Evolutionary conservation across 2,113 vertebrate genomes (phyloP), one percentile per base, ranked within the genome.

Genomic region (Chloroceryle aenea): DNA sequence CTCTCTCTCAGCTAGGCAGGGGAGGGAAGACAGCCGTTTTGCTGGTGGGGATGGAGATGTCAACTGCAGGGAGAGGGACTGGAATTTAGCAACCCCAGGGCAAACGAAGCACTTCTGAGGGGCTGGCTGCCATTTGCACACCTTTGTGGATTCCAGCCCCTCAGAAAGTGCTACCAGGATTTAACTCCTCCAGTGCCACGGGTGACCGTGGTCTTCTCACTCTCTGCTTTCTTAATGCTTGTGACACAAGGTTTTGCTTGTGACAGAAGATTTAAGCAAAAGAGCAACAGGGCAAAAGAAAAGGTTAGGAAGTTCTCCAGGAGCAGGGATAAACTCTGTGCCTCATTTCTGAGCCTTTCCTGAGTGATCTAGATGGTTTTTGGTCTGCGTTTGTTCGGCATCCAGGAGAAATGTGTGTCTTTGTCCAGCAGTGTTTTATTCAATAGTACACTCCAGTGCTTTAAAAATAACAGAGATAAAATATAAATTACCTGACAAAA

Each of bases 1-100:
- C 77, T 75, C 86, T 78, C 68, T 74, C 68, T 71, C 61, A 48
- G 58, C 48, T 30, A 42, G 84, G 80, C 63, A 93, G 86, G 52
- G 88, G 50, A 93, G 89, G 90, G 93, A 93, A 96, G 43, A 64
- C 63, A 87, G 78, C 71, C 78, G 90, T 38, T 20, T 43, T 87
- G 66, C 85, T 55, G 22, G 22, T 75, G 63, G 58, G 62, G 76
- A 84, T 53, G 77, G 90, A 92, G 82, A 93, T 78, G 80, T 95
- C 96, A 95, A 5, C 58, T 93, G 64, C 76, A n/a, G 23, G 42
- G 88, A 77, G 93, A 88, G 80, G 82, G 40, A 58, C 86, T 97
- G 97, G 98, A 97, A 97, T 97, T 98, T 98, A 97, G 93, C 97
- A 97, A 74, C 48, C 42, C 30, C 79, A 27, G 83, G 42, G 56